A percentile compares a stretch with the other conserved stretches of the same genome.
Evolutionary conservation across 2,797 vertebrate species (phyloP).

Genomic region (Cheirogaleus major): DNA sequence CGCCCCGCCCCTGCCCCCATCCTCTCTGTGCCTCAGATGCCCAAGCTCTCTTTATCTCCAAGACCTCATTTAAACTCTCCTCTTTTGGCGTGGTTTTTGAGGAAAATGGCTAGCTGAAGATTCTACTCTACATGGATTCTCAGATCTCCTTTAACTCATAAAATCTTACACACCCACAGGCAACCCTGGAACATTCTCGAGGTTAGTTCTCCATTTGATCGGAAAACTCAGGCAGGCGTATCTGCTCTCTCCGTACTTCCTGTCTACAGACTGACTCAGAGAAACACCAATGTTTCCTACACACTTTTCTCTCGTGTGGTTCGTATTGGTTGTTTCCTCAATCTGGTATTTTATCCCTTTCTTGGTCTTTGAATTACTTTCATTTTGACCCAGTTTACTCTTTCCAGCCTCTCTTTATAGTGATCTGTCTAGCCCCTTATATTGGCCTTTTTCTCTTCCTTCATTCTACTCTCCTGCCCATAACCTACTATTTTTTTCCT

Average conservation of each 20-base stretch:
- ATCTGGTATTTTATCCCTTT: neutral
- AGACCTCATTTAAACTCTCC: neutral
- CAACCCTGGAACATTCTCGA: accelerated
- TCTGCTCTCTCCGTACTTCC: neutral
- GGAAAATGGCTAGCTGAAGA: neutral
- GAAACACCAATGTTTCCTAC: neutral
- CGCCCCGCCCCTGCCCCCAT: accelerated
- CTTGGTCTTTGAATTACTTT: neutral
- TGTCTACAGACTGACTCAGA: neutral
- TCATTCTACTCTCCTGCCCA: neutral
- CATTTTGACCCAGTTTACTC: neutral
- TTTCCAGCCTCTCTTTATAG: accelerated
- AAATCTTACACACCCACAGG: neutral
- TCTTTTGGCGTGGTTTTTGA: neutral
- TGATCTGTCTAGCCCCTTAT: neutral
- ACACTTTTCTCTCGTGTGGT: neutral
- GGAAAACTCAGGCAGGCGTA: neutral
- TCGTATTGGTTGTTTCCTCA: neutral
- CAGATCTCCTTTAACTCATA: neutral
- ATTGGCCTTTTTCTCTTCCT: neutral
- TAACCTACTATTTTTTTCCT: neutral
- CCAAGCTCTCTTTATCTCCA: accelerated
- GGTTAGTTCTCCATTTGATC: neutral
- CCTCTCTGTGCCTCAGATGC: neutral
- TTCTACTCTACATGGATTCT: neutral